Percentiles rank a stretch among this genome's conserved stretches.
Evolutionary conservation across 2,113 vertebrate genomes (phyloP).

Genomic region (Thamnophis sirtalis): DNA sequence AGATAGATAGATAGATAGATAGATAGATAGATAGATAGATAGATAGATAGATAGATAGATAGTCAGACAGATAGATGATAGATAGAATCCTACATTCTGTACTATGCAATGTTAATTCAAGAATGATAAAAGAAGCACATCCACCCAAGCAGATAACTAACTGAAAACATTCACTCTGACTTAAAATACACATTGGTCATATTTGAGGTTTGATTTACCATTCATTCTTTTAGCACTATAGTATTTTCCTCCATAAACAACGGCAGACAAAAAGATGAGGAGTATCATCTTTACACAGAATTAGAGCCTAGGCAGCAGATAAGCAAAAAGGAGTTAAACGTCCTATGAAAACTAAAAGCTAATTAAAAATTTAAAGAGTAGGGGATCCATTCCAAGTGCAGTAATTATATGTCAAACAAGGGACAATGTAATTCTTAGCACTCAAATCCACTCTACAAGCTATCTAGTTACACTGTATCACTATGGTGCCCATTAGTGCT

Average conservation of each 20-base stretch:
- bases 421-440: conserved; percentile 74
- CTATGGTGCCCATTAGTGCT: conserved; percentile 78
- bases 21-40: neutral
- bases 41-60: neutral
- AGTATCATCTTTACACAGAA: neutral
- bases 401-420: conserved; percentile 73
- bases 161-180: neutral
- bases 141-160: neutral
- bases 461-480: conserved; percentile 80
- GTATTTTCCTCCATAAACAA: neutral
- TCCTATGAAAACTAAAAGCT: conserved; percentile 57
- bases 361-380: conserved; percentile 78
- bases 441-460: conserved; percentile 69
- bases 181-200: neutral
- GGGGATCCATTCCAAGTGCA: conserved; percentile 70
- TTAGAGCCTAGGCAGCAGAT: conserved; percentile 1
- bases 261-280: neutral
- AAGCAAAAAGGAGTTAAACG: conserved; percentile 44
- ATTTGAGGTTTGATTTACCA: neutral
- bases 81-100: neutral
- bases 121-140: neutral
- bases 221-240: neutral
- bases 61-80: neutral
- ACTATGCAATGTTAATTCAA: neutral
- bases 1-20: too few relatives aligned